Evolutionary conservation across 2,888 invertebrate genomes (phyloP).

Genomic region (Protodeltote pygarga): DNA sequence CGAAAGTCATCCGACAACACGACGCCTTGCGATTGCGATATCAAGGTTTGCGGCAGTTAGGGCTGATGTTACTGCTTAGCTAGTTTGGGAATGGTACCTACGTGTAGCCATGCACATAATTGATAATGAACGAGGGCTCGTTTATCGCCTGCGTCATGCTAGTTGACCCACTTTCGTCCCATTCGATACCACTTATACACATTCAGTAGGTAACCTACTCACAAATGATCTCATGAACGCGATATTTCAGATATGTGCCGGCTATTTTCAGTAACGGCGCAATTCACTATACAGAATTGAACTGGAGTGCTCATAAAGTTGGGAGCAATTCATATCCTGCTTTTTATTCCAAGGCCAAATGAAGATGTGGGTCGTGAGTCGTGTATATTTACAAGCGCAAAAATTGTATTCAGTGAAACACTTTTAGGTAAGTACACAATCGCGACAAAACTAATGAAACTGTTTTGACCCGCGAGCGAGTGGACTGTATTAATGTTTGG

Average conservation of each 20-base stretch:
- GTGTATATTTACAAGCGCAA: conserved; percentile 28
- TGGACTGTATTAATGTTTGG: too few relatives aligned
- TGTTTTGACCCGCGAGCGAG: too few relatives aligned
- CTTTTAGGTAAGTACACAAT: too few relatives aligned
- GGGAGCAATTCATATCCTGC: conserved; percentile 52
- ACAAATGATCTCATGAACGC: conserved; percentile 66
- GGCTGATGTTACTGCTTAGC: conserved; percentile 35
- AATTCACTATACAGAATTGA: conserved; percentile 54
- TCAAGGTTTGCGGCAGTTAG: conserved; percentile 24
- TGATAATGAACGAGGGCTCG: conserved; percentile 81
- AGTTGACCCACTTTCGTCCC: conserved; percentile 80
- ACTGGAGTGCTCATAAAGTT: conserved; percentile 56
- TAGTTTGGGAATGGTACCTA: conserved; percentile 31
- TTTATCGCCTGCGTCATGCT: conserved; percentile 83
- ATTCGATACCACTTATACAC: conserved; percentile 77
- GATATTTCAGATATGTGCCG: conserved; percentile 61
- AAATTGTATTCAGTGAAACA: conserved; percentile 22
- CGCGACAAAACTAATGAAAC: too few relatives aligned
- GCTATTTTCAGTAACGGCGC: conserved; percentile 58
- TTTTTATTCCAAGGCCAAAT: conserved; percentile 58
- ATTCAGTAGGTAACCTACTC: conserved; percentile 46
- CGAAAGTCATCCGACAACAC: conserved; percentile 27
- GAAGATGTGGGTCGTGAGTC: conserved; percentile 54
- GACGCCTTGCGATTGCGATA: conserved; percentile 15
- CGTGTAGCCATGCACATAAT: conserved; percentile 60